These are phyloP conservation scores for Xylocampa areola DNA, from an alignment of 2,888 invertebrate species.

Conservation along the genomic window DNA sequence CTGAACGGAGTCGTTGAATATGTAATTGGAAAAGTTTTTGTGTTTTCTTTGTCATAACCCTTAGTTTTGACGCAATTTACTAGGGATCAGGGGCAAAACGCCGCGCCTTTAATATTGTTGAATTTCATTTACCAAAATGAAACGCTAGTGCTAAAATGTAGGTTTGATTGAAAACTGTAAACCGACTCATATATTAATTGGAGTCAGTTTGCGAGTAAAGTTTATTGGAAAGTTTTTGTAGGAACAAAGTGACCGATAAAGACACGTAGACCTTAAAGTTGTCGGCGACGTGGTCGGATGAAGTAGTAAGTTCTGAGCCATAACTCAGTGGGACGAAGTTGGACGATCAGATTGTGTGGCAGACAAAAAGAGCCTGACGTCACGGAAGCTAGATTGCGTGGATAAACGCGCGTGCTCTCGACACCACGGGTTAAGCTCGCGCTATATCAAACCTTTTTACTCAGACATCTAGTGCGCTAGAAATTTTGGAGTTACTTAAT, in stretches of 20 bases:
- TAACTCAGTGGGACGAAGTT: constrained; percentile 77
- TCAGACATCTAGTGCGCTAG: constrained; percentile 29
- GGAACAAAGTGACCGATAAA: constrained; percentile 68
- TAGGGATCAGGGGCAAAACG: constrained; percentile 47
- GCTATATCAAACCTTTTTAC: constrained; percentile 55
- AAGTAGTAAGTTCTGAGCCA: constrained; percentile 76
- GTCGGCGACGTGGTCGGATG: constrained; percentile 64
- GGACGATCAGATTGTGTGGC: constrained; percentile 77
- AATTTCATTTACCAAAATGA: constrained; percentile 35
- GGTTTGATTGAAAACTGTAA: constrained; percentile 51
- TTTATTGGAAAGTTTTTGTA: constrained; percentile 57
- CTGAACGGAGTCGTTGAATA: constrained; percentile 81
- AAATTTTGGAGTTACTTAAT: constrained; percentile 40
- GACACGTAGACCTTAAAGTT: constrained; percentile 70
- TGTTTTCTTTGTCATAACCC: constrained; percentile 74
- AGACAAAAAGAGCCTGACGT: constrained; percentile 75
- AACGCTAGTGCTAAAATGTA: constrained; percentile 22
- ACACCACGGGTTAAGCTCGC: constrained; percentile 68
- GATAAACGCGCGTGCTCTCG: constrained; percentile 75
- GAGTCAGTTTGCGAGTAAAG: constrained; percentile 42
- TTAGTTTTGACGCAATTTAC: constrained; percentile 66
- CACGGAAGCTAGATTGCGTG: constrained; percentile 75
- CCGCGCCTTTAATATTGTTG: constrained; percentile 38
- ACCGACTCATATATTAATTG: constrained; percentile 35
- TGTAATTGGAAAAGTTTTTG: constrained; percentile 86